Evolutionary conservation across 2,797 vertebrate species (phyloP), one percentile per base, ranked within the genome.

Genomic region (Myotis daubentonii): DNA sequence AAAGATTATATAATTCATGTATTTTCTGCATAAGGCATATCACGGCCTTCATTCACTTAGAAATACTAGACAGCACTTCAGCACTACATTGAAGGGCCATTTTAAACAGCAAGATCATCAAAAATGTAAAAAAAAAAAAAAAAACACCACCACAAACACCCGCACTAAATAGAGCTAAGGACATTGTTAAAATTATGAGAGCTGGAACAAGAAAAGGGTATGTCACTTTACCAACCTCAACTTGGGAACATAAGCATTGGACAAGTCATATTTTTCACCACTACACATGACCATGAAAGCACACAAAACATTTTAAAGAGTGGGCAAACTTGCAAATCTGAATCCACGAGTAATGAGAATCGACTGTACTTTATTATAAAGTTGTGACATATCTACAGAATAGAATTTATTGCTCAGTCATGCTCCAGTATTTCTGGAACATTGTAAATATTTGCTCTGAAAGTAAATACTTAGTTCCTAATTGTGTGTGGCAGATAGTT

Each of bases 401-500:
- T 47, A 89, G 28, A 60, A 85, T 55, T 74, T 79, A 66, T 81
- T 92, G 62, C 36, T 80, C 28, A 94, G 78, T 87, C 41, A 49
- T 71, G 11, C 33, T 75, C 28, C 28, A 72, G 10, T 80, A 78
- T 87, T 80, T 78, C 49, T 49, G 30, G 78, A 89, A 83, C 41
- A 80, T 81, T 89, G 89, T 91, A 89, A 94, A 65, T 93, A 62
- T 49, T 65, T 4, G 13, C 47, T 85, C 4, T 91, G 20, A 65
- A 91, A 89, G 71, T 91, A 93, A 95, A 38, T 79, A 47, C 8
- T 6, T 23, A 70, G 66, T 91, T 95, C 86, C 71, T 89, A 47
- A 33, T 68, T 75, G 22, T 75, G 10, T 75, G 1, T 93, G 10
- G 11, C 70, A 84, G 57, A 53, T 76, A 79, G 76, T 49, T 93